Conservation (phyloP, 1,140 invertebrate genomes). For the Homarus americanus region DNA sequence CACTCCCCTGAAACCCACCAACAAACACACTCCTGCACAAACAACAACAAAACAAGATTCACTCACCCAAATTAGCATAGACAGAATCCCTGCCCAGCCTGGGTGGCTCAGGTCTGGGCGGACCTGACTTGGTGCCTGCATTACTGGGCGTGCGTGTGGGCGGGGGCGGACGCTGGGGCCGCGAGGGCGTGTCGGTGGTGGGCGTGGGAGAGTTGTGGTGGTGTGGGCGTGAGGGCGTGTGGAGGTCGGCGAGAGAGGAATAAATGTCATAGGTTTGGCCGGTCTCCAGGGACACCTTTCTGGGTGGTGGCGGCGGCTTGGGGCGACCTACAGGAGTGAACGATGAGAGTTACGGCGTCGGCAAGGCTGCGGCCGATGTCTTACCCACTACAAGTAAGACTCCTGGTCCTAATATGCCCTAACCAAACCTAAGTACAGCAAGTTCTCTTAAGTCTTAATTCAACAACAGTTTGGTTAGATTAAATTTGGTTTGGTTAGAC, state of each 20-base stretch:
- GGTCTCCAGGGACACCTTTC: slow-evolving; percentile 63
- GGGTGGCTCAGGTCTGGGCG: slow-evolving; percentile 40
- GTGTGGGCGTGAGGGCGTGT: not conserved
- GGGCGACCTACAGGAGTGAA: slow-evolving; percentile 51
- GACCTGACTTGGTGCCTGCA: slow-evolving; percentile 26
- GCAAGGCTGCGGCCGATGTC: no score
- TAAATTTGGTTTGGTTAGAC: no score
- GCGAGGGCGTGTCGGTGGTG: not conserved
- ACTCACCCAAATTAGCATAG: slow-evolving; percentile 68
- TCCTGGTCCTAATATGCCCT: no score
- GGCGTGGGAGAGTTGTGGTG: not conserved
- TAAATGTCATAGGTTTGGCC: slow-evolving; percentile 23
- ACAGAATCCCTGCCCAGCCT: slow-evolving; percentile 55
- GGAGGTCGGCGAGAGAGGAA: slow-evolving; percentile 12
- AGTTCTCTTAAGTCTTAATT: no score
- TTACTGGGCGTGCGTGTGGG: slow-evolving; percentile 50
- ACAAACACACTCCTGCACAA: not conserved
- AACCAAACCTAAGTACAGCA: no score
- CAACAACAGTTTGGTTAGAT: no score
- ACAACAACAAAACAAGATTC: not conserved
- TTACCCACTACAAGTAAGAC: no score
- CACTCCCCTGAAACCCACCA: not conserved
- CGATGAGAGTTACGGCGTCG: no score
- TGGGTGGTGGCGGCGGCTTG: slow-evolving; percentile 65
- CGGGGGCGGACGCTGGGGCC: slow-evolving; percentile 54